Conservation (phyloP, 2,888 invertebrate species). For the Smittia sp. region DNA sequence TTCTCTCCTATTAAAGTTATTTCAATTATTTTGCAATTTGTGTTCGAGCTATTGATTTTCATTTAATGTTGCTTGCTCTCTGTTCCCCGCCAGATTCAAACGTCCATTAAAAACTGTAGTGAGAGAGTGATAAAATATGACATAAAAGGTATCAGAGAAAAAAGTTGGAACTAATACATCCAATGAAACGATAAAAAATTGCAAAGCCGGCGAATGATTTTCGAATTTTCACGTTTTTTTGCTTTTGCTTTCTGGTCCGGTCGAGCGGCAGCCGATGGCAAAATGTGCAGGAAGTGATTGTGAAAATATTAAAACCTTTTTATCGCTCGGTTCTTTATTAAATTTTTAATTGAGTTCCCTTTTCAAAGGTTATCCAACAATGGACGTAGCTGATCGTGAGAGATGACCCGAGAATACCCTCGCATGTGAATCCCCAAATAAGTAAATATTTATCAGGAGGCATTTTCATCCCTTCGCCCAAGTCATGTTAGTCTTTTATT, state of each 20-base stretch:
- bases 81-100: background rate
- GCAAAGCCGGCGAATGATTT: constrained; percentile 23
- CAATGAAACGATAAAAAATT: constrained; percentile 17
- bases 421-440: background rate
- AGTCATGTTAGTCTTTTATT: background rate
- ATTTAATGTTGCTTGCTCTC: constrained; percentile 20
- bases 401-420: background rate
- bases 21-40: constrained; percentile 40
- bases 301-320: constrained; percentile 35
- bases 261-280: constrained; percentile 4
- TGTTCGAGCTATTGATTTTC: constrained; percentile 35
- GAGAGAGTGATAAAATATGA: constrained; percentile 23
- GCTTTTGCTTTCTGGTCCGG: constrained; percentile 5
- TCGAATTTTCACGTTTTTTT: background rate
- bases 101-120: background rate
- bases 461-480: background rate
- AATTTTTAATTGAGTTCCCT: constrained; percentile 34
- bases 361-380: background rate
- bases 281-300: constrained; percentile 35
- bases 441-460: background rate
- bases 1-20: constrained; percentile 31
- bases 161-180: constrained; percentile 3
- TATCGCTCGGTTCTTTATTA: constrained; percentile 31
- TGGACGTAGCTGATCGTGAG: background rate
- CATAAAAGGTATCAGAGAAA: constrained; percentile 13